Evolutionary conservation across 1,140 invertebrate species (phyloP).

Genomic region (Spodoptera frugiperda): DNA sequence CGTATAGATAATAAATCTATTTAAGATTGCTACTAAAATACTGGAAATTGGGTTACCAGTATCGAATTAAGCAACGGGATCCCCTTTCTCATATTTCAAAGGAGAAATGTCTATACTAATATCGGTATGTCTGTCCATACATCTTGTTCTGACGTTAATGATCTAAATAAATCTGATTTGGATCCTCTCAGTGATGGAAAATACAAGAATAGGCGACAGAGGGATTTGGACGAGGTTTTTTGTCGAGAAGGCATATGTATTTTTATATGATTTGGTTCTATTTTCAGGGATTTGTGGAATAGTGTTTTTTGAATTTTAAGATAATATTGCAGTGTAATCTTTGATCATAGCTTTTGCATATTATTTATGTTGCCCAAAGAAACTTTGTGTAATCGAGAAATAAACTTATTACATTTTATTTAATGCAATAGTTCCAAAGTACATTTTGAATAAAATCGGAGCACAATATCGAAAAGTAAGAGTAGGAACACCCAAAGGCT

Average conservation of each 20-base stretch:
- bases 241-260: neutral
- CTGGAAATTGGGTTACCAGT: neutral
- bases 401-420: too few species aligned
- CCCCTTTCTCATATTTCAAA: conserved; percentile 20
- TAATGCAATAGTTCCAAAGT: too few species aligned
- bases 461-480: too few species aligned
- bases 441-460: too few species aligned
- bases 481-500: too few species aligned
- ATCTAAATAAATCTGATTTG: conserved; percentile 38
- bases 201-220: conserved; percentile 9
- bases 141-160: conserved; percentile 28
- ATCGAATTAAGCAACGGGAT: conserved; percentile 18
- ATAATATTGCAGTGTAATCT: too few species aligned
- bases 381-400: too few species aligned
- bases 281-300: too few species aligned
- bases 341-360: too few species aligned
- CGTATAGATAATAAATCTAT: conserved; percentile 22
- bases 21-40: conserved; percentile 4
- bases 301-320: too few species aligned
- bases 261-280: too few species aligned
- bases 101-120: neutral
- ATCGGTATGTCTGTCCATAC: conserved; percentile 10
- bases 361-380: too few species aligned
- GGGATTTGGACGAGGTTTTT: neutral
- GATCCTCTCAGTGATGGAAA: conserved; percentile 10